Base-by-base conservation (phyloP, 2,888 invertebrate genomes). In the Drepana falcataria region DNA sequence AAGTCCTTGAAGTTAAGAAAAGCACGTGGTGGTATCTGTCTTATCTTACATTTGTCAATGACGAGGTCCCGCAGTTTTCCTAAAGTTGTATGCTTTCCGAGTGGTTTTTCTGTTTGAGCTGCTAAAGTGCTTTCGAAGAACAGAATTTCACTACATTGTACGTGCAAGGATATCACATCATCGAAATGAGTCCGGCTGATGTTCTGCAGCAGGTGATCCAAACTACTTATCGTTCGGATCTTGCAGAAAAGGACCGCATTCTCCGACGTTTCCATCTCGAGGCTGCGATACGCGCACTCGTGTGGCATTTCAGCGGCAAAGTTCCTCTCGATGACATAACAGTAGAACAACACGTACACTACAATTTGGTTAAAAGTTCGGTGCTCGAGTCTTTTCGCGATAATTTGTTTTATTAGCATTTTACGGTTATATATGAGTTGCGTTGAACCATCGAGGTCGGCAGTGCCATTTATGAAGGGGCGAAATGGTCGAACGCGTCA, bases 31-130 rank as follows among this genome's bases (percentile, higher is more conserved):
- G 95, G 95, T 65, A 96, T 91, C 77, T 93, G 93, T n/a, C 94
- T 93, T 71, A 95, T 93, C 85, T 95, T 96, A 83, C 96, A 96
- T 79, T 93, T 94, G 70, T 95, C 95, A 64, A 96, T 92, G 87
- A 93, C 69, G 87, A 93, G 77, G 92, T 94, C 91, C 92, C 95
- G 85, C 92, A 96, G 77, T 91, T 94, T 82, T 91, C 94, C 80
- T 59, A 95, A 85, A 60, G 91, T 91, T 44, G 91, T 87, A 60
- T 94, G 85, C 78, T 94, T 94, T 35, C 81, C 84, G 54, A 87
- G 54, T 55, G 78, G 54, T 68, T 88, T 81, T 55, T 89, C 83
- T 48, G 83, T 76, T 44, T 88, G 89, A 58, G 93, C 88, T 59
- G 93, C 92, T 59, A 95, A 81, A 53, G 93, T 93, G 73, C 94